These are phyloP conservation scores for Drosophila multiciliata DNA, from an alignment of 2,888 invertebrate species.

Conservation along the genomic window DNA sequence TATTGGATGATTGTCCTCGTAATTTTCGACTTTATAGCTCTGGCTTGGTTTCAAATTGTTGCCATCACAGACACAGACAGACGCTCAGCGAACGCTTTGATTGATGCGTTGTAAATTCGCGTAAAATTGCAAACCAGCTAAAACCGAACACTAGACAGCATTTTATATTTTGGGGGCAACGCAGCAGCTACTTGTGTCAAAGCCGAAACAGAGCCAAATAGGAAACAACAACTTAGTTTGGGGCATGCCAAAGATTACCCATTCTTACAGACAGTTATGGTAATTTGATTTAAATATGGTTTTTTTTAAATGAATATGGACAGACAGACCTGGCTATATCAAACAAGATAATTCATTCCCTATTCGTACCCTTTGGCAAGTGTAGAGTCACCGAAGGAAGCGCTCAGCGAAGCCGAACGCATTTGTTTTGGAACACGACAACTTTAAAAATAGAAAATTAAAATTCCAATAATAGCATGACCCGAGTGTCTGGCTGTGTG, in stretches of 20 bases:
- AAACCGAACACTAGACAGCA: slow-evolving; percentile 21
- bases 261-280: background rate
- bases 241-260: background rate
- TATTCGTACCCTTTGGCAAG: background rate
- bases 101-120: slow-evolving; percentile 74
- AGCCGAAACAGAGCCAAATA: slow-evolving; percentile 46
- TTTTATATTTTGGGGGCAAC: background rate
- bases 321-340: background rate
- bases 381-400: slow-evolving; percentile 50
- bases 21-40: slow-evolving; percentile 11
- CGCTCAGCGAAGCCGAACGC: slow-evolving; percentile 42
- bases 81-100: slow-evolving; percentile 55
- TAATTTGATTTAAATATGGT: background rate
- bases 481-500: slow-evolving; percentile 18
- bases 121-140: slow-evolving; percentile 73
- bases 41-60: slow-evolving; percentile 21
- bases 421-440: slow-evolving; percentile 39
- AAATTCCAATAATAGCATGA: slow-evolving; percentile 77
- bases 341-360: background rate
- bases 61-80: slow-evolving; percentile 16
- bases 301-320: background rate
- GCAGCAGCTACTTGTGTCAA: slow-evolving; percentile 49
- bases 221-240: background rate
- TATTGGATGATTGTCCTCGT: slow-evolving; percentile 16
- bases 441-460: slow-evolving; percentile 79